Conservation (phyloP, 1,140 invertebrate species). For the Drosophila guanche region DNA sequence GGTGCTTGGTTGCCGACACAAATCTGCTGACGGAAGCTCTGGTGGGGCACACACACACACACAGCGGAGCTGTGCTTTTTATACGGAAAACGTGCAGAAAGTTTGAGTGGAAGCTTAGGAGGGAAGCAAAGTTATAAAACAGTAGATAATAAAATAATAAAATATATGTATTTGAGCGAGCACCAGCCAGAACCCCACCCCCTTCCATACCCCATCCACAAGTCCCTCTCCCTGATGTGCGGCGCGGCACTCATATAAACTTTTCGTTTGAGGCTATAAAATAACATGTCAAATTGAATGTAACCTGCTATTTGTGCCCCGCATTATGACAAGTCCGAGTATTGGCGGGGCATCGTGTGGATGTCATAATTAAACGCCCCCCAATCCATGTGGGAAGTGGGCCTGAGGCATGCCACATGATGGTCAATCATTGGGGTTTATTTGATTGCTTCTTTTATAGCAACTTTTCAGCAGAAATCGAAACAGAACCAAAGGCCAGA, state of each 20-base stretch:
- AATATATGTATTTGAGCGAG: slow-evolving; percentile 75
- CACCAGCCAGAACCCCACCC: not conserved
- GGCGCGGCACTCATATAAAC: slow-evolving; percentile 32
- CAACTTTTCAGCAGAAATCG: slow-evolving; percentile 44
- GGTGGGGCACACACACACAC: slow-evolving; percentile 27
- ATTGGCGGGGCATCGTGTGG: not conserved
- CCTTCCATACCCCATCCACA: slow-evolving; percentile 10
- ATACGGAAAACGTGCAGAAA: slow-evolving; percentile 81
- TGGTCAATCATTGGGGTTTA: slow-evolving; percentile 76
- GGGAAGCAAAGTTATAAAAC: slow-evolving; percentile 76
- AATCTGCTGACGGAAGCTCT: slow-evolving; percentile 80
- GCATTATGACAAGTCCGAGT: slow-evolving; percentile 47
- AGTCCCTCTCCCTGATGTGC: not conserved
- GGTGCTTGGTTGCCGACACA: slow-evolving; percentile 43
- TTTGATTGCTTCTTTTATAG: slow-evolving; percentile 65
- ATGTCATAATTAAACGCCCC: slow-evolving; percentile 70
- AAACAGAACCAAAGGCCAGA: too few relatives aligned
- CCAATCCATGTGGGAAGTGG: not conserved
- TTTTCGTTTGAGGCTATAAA: slow-evolving; percentile 74
- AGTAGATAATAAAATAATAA: slow-evolving; percentile 82
- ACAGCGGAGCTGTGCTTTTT: slow-evolving; percentile 54
- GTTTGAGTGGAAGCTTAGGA: slow-evolving; percentile 80
- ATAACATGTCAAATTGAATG: slow-evolving; percentile 81
- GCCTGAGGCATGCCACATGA: slow-evolving; percentile 47
- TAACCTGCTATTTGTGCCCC: slow-evolving; percentile 76